These are phyloP conservation scores for Phoeniculus purpureus DNA, from an alignment of 2,797 vertebrate genomes.

Conservation along the genomic window DNA sequence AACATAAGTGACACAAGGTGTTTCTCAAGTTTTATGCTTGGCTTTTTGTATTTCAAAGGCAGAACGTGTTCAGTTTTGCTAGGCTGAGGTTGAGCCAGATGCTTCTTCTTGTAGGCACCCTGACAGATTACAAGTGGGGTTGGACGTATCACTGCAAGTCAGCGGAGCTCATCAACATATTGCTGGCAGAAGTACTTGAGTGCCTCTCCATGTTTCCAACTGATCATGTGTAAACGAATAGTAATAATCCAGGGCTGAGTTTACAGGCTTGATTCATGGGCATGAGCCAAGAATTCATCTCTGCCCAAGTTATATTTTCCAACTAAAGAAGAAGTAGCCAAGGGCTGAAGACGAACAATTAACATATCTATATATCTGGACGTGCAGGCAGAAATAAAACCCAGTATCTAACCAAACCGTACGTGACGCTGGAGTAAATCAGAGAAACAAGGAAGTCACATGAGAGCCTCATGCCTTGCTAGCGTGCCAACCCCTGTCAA, in stretches of 20 bases:
- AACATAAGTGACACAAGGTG: neutral
- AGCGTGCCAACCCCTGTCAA: neutral
- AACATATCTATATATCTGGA: neutral
- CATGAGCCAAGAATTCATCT: neutral
- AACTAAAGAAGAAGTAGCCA: neutral
- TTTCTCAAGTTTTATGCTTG: neutral
- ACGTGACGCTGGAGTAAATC: conserved; percentile 16
- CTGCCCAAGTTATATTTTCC: neutral
- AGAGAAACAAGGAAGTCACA: neutral
- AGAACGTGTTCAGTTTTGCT: neutral
- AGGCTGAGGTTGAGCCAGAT: neutral
- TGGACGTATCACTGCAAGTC: neutral
- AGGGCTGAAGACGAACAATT: neutral
- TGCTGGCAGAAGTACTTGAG: conserved; percentile 14
- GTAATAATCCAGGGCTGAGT: neutral
- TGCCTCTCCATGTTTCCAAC: neutral
- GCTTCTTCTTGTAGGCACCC: conserved; percentile 1
- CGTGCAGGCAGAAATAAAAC: neutral
- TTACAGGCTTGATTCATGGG: neutral
- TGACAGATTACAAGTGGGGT: neutral
- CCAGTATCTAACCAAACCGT: neutral
- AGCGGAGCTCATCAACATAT: conserved; percentile 15
- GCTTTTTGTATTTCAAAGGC: neutral
- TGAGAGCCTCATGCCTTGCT: neutral
- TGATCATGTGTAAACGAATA: conserved; percentile 20